phyloP scores from a whole-genome alignment of 2,113 vertebrate genomes.

The Xiphophorus hellerii region DNA sequence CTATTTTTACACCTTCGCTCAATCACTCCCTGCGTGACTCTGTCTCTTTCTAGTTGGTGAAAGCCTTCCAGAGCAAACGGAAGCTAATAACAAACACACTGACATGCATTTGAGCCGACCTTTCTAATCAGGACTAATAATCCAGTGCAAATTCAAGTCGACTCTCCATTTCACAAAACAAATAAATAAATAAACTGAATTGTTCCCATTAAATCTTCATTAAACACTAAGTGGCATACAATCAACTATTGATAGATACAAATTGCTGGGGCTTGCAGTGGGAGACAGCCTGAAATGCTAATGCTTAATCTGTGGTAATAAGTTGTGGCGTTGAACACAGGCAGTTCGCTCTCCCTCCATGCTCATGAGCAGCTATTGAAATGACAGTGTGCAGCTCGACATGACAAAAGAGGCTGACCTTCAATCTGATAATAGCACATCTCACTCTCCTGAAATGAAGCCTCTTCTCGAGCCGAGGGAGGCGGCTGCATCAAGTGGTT shows the following conservation, averaged over 20 bases:
- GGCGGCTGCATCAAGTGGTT: constrained; percentile 57
- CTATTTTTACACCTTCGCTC: neutral
- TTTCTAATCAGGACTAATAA: constrained; percentile 78
- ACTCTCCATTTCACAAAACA: constrained; percentile 59
- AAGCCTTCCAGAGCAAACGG: constrained; percentile 50
- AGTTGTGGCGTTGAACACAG: constrained; percentile 54
- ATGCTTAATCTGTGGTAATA: constrained; percentile 80
- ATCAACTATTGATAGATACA: constrained; percentile 81
- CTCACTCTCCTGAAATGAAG: constrained; percentile 44
- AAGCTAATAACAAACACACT: constrained; percentile 62
- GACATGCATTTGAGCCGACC: constrained; percentile 53
- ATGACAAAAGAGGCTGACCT: constrained; percentile 68
- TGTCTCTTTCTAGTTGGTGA: constrained; percentile 35
- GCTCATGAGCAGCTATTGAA: constrained; percentile 59
- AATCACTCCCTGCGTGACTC: constrained; percentile 11
- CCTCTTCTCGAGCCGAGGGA: constrained; percentile 40
- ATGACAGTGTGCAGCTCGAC: constrained; percentile 42
- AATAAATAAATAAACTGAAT: constrained; percentile 56
- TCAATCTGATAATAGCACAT: constrained; percentile 58
- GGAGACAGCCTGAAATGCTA: constrained; percentile 76
- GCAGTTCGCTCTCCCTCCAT: constrained; percentile 36
- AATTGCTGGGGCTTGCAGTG: constrained; percentile 76
- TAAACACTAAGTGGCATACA: constrained; percentile 81
- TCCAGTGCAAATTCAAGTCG: constrained; percentile 64
- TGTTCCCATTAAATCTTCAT: constrained; percentile 83